Base-by-base conservation (phyloP, 1,140 invertebrate genomes). In the Lasioglossum baleicum region DNA sequence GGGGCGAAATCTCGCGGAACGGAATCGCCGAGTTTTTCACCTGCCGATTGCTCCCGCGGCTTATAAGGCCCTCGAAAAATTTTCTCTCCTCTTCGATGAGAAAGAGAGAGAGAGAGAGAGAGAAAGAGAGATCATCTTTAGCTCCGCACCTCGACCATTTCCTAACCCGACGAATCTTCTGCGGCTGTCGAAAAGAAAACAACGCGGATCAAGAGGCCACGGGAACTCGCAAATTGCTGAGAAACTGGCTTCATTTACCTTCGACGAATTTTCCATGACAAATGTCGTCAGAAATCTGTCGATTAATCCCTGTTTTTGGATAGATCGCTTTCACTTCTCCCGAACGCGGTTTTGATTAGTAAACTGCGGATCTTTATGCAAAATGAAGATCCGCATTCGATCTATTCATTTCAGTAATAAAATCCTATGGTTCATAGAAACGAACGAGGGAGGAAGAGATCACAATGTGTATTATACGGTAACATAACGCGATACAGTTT, bases 11-110 rank as follows among this genome's bases (percentile, higher is more conserved):
- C 78, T 75, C 78, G 56, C 58, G 82, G 79, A 75, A 80, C 67
- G 74, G 40, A 77, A 81, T 81, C 65, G 56, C 61, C 65, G 67
- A 77, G 60, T 76, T 77, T 81, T 81, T 77, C 80, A 77, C 66
- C 75, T 81, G 74, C 74, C 66, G 67, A 75, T 78, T 66, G 60
- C n/a, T 48, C 42, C 74, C 0, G 26, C 7, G 35, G 22, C 56
- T 67, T 67, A 67, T 67, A 67, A 67, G 65, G 66, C 56, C 48
- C 67, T 85, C 64, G 68, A 80, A 80, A 73, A 67, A 68, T 75
- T 69, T 51, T 51, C 44, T 67, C 22, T 7, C 7, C 3, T 53
- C 51, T 15, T 15, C 10, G 13, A 2, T 10, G 44, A 48, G 44
- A 48, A 10, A 48, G 44, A 48, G 44, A 48, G 44, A 48, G 44